Evolutionary conservation across 2,888 invertebrate genomes (phyloP).

Genomic region (Phengaris arion): DNA sequence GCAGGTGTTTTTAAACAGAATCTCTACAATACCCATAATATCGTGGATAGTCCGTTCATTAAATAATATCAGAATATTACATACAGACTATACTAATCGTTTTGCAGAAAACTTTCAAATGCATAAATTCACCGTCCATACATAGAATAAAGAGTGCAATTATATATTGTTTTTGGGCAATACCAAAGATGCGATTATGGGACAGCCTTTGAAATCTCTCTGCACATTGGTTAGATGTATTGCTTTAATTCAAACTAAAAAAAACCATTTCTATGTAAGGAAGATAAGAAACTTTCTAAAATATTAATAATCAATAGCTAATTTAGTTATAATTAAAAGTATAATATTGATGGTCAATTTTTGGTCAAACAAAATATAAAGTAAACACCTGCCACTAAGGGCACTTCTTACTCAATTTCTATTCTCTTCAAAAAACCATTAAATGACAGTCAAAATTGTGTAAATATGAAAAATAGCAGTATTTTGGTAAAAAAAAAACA

Average conservation of each 20-base stretch:
- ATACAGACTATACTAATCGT: background rate
- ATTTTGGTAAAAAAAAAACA: background rate
- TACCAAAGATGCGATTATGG: no score
- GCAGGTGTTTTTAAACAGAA: conserved; percentile 2
- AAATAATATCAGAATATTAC: background rate
- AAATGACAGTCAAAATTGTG: background rate
- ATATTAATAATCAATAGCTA: no score
- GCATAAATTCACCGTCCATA: background rate
- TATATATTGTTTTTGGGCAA: no score
- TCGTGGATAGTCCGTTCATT: background rate
- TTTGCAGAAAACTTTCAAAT: background rate
- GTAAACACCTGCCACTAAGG: conserved; percentile 1
- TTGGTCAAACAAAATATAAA: background rate
- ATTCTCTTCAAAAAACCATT: background rate
- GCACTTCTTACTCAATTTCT: background rate
- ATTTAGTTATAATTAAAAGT: no score
- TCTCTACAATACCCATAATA: background rate
- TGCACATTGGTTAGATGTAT: no score
- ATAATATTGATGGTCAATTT: no score
- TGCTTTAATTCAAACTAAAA: no score
- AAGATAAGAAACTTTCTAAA: no score
- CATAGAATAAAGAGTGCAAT: no score
- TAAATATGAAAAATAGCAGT: conserved; percentile 3
- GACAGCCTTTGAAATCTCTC: no score
- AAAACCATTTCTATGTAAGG: no score